Evolutionary conservation across 2,113 vertebrate genomes (phyloP), one percentile per base, ranked within the genome.

Genomic region (Colaptes auratus): DNA sequence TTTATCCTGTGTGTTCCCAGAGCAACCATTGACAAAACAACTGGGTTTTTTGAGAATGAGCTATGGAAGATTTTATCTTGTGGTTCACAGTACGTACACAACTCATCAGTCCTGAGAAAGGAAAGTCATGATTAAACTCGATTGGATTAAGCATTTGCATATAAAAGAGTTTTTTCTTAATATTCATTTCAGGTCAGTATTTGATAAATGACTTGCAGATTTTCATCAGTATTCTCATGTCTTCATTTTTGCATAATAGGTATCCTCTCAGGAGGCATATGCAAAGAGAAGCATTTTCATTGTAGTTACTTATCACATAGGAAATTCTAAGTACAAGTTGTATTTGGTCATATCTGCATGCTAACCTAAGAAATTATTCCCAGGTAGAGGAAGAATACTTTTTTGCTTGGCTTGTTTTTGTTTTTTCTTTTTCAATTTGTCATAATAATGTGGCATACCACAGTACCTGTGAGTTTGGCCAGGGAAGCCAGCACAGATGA

Each of bases 151-250:
- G 63, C 25, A 90, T 94, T 95, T 95, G 90, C 96, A 95, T 97
- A 90, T 93, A 95, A 91, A 94, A 90, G 92, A 95, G 90, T 24
- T 59, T 94, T 96, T 94, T 90, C 92, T 88, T 94, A 94, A 95
- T 96, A 84, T 79, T 93, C 69, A 65, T 91, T 97, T 81, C 95
- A 94, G 96, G 96, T 92, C 87, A 95, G 69, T 92, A 65, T 93
- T 95, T 96, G 92, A 96, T 93, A 93, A 95, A 96, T 95, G 94
- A 86, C 89, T 95, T 2, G 0, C 58, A 90, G 86, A 93, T 96
- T 95, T 97, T 95, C 92, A 95, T 95, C 95, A 95, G 88, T 11
- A 2, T 90, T 86, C 82, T 92, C 65, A 53, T 24, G 25, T 95
- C 94, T 95, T 86, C 59, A 61, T 87, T 96, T 93, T 69, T 88